A percentile compares a stretch with the other conserved stretches of the same genome.
These are phyloP conservation scores for Encarsia formosa DNA, from an alignment of 2,888 invertebrate species.

Conservation along the genomic window DNA sequence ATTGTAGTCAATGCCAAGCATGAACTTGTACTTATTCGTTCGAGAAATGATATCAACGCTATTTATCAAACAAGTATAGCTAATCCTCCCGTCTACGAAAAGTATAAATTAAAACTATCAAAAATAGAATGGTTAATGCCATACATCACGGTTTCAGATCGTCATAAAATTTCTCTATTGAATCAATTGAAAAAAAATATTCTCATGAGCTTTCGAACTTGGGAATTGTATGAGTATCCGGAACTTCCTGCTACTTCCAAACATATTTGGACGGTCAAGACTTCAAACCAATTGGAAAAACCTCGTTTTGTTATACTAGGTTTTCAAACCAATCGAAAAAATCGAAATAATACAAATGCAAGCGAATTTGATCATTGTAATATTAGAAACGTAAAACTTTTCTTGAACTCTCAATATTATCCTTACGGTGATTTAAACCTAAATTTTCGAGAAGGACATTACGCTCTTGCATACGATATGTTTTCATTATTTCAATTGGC, in stretches of 20 bases:
- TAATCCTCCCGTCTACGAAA: slow-evolving; percentile 17
- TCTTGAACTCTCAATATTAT: slow-evolving; percentile 41
- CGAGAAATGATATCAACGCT: neutral
- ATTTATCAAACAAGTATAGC: neutral
- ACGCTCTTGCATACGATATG: slow-evolving; percentile 16
- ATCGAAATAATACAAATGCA: slow-evolving; percentile 30
- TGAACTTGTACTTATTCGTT: slow-evolving; percentile 21
- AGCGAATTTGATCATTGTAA: slow-evolving; percentile 35
- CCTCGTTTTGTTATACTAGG: slow-evolving; percentile 45
- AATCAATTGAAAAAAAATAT: slow-evolving; percentile 23
- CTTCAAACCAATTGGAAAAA: slow-evolving; percentile 42
- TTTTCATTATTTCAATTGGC: slow-evolving; percentile 29
- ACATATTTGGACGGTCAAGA: slow-evolving; percentile 37
- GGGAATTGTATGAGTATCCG: slow-evolving; percentile 46
- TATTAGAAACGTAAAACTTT: slow-evolving; percentile 41
- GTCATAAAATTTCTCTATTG: slow-evolving; percentile 25
- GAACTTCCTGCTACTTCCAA: slow-evolving; percentile 38
- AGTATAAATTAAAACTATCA: slow-evolving; percentile 32
- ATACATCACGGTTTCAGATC: slow-evolving; percentile 23
- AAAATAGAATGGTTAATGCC: slow-evolving; percentile 14
- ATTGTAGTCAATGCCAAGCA: slow-evolving; percentile 27
- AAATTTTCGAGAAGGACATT: slow-evolving; percentile 14
- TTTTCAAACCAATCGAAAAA: slow-evolving; percentile 46
- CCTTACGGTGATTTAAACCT: slow-evolving; percentile 32
- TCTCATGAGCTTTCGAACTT: slow-evolving; percentile 38